Conservation (phyloP, 2,113 vertebrate species). For the Melanocharis versteri region DNA sequence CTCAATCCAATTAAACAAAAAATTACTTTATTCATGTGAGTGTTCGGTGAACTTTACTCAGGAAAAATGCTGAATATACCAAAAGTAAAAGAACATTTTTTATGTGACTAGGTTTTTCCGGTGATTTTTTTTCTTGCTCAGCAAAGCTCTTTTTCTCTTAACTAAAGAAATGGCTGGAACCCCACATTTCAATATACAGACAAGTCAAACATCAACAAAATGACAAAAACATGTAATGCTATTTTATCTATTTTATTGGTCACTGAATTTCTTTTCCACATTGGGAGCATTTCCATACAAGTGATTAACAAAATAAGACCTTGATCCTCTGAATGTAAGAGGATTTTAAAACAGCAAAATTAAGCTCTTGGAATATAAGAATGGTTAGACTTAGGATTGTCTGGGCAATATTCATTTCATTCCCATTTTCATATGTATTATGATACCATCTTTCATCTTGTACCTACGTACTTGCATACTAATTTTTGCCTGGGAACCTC, state of each 20-base stretch:
- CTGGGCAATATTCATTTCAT: slow-evolving; percentile 28
- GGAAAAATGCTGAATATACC: slow-evolving; percentile 40
- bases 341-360: slow-evolving; percentile 18
- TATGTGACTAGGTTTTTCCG: not conserved
- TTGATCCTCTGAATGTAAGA: slow-evolving; percentile 35
- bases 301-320: not conserved
- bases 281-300: slow-evolving; percentile 2
- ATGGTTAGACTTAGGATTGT: not conserved
- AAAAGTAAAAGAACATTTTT: slow-evolving; percentile 33
- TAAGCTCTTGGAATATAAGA: slow-evolving; percentile 32
- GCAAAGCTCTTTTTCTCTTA: slow-evolving; percentile 6
- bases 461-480: slow-evolving; percentile 33
- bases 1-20: slow-evolving; percentile 59
- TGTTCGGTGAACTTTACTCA: slow-evolving; percentile 22
- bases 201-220: not conserved
- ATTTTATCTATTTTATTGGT: slow-evolving; percentile 37
- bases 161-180: not conserved
- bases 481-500: slow-evolving; percentile 29
- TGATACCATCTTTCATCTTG: slow-evolving; percentile 32
- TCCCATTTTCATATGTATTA: slow-evolving; percentile 35
- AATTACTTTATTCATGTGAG: slow-evolving; percentile 9
- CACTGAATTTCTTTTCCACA: not conserved
- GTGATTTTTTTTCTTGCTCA: not conserved
- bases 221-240: not conserved
- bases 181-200: not conserved